phyloP scores from a whole-genome alignment of 2,113 vertebrate genomes.

The Leptosomus discolor region DNA sequence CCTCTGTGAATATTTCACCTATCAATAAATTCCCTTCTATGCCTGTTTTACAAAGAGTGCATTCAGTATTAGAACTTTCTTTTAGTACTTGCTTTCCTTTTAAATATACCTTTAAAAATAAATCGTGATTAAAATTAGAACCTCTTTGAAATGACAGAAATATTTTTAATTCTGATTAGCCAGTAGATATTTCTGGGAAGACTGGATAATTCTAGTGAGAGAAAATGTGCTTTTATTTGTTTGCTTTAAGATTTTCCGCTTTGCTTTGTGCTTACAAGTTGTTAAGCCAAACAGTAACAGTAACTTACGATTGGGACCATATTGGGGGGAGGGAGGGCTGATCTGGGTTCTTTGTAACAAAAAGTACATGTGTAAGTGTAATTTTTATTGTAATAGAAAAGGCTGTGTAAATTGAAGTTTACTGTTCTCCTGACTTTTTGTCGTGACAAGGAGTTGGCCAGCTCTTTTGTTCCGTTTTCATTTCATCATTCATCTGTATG shows the following conservation, averaged over 20 bases:
- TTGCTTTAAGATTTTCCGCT: background rate
- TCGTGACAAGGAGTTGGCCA: background rate
- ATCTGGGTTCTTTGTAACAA: background rate
- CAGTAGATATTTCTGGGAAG: background rate
- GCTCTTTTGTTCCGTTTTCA: background rate
- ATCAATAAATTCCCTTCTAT: background rate
- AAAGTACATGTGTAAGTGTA: background rate
- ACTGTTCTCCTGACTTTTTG: background rate
- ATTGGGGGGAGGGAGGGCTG: fast-evolving
- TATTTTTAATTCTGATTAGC: background rate
- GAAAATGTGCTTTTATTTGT: background rate
- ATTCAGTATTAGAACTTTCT: background rate
- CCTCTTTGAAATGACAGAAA: background rate
- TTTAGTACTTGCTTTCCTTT: background rate
- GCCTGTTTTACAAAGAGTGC: background rate
- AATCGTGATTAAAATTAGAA: background rate
- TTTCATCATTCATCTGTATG: background rate
- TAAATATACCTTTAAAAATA: background rate
- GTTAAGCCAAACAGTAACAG: background rate
- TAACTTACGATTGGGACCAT: background rate
- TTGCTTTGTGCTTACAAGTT: background rate
- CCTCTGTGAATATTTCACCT: background rate
- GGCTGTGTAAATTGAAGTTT: background rate
- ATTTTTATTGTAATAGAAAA: background rate
- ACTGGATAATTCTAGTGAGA: background rate